Conservation (phyloP, 1,140 invertebrate species). For the Proctacanthus coquilletti region DNA sequence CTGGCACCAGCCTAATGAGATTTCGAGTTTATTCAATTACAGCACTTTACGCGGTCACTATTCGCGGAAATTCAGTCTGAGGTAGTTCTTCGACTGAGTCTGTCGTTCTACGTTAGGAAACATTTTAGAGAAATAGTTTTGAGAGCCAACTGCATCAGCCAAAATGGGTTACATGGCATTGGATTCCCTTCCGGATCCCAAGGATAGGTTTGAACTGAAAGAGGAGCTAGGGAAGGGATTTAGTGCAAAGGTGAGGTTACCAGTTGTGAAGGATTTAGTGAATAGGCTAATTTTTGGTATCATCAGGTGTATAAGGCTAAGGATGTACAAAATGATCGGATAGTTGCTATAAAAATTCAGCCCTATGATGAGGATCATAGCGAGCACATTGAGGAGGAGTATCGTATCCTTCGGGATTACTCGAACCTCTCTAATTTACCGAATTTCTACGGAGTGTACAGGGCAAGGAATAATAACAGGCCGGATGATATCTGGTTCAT, state of each 20-base stretch:
- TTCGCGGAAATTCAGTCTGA: too few relatives aligned
- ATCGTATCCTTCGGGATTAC: conserved; percentile 62
- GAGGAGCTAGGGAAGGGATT: conserved; percentile 52
- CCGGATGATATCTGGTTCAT: conserved; percentile 76
- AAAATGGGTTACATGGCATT: too few relatives aligned
- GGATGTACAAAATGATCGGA: conserved; percentile 53
- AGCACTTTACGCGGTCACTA: too few relatives aligned
- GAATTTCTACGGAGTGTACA: conserved; percentile 71
- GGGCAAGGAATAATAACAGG: conserved; percentile 40
- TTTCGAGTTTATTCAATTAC: too few relatives aligned
- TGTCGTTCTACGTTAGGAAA: too few relatives aligned
- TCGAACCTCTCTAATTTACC: conserved; percentile 63
- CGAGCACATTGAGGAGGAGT: conserved; percentile 65
- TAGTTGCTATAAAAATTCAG: conserved; percentile 70
- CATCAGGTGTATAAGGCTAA: conserved; percentile 53
- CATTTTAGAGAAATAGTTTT: too few relatives aligned
- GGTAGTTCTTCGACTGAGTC: too few relatives aligned
- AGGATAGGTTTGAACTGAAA: conserved; percentile 44
- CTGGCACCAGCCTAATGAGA: too few relatives aligned
- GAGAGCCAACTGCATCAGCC: too few relatives aligned
- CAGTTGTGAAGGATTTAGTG: neutral
- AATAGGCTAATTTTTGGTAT: conserved; percentile 11
- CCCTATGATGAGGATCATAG: conserved; percentile 52
- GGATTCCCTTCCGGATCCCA: conserved; percentile 45
- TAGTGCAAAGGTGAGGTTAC: conserved; percentile 40